Conservation (phyloP, 2,888 invertebrate species). For the Drosophila tripunctata region DNA sequence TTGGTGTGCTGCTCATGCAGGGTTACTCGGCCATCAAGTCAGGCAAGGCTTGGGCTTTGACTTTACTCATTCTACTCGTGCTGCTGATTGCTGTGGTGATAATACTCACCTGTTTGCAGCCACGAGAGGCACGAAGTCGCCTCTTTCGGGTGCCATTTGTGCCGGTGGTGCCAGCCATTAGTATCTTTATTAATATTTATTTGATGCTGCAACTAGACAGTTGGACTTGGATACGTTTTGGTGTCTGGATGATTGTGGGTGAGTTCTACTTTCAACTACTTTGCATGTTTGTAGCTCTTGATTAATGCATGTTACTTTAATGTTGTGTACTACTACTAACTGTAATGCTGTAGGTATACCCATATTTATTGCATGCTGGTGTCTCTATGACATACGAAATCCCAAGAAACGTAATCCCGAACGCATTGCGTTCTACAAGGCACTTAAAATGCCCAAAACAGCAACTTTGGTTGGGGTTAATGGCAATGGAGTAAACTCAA, state of each 20-base stretch:
- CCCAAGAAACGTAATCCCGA: conserved; percentile 67
- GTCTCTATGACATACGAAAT: conserved; percentile 75
- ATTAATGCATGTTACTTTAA: conserved; percentile 60
- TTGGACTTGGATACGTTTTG: conserved; percentile 93
- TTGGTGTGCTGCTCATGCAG: conserved; percentile 79
- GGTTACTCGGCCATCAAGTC: conserved; percentile 68
- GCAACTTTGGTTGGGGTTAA: neutral
- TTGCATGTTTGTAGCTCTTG: conserved; percentile 43
- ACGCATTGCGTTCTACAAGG: conserved; percentile 62
- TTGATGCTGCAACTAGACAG: conserved; percentile 92
- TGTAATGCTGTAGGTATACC: conserved; percentile 76
- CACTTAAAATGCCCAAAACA: conserved; percentile 36
- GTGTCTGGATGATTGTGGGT: conserved; percentile 93
- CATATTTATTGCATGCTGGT: conserved; percentile 81
- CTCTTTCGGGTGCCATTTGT: conserved; percentile 91
- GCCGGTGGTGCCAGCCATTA: conserved; percentile 91
- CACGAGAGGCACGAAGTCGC: conserved; percentile 70
- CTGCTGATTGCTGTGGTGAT: conserved; percentile 64
- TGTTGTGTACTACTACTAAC: conserved; percentile 41
- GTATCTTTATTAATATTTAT: conserved; percentile 93
- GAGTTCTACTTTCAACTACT: conserved; percentile 71
- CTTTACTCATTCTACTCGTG: conserved; percentile 61
- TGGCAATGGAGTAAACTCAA: conserved; percentile 32
- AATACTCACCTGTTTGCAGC: conserved; percentile 81
- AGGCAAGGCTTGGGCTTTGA: conserved; percentile 76